Evolutionary conservation across 2,888 invertebrate genomes (phyloP).

Genomic region (Amiota communis): DNA sequence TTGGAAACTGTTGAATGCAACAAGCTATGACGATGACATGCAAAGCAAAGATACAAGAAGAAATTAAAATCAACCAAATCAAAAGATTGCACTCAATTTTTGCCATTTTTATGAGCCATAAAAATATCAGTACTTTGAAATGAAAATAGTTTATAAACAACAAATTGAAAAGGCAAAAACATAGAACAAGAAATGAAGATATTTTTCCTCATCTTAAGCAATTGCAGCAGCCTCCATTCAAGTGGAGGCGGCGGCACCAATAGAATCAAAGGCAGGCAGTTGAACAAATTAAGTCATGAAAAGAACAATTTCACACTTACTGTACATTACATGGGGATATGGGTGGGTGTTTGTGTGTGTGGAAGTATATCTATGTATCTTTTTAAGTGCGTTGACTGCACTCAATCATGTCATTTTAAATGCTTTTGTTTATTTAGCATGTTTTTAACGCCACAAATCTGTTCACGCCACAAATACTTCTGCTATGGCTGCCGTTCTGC

Average conservation of each 20-base stretch:
- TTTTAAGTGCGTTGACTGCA: slow-evolving; percentile 38
- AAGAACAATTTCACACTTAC: slow-evolving; percentile 27
- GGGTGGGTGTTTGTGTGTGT: not conserved
- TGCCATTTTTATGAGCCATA: slow-evolving; percentile 63
- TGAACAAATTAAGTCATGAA: slow-evolving; percentile 23
- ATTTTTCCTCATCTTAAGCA: too few species aligned
- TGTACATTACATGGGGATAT: not conserved
- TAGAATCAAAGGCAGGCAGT: too few species aligned
- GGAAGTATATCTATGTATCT: not conserved
- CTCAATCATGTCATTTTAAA: slow-evolving; percentile 44
- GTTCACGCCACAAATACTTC: slow-evolving; percentile 35
- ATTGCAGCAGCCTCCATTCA: not conserved
- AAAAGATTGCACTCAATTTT: slow-evolving; percentile 59
- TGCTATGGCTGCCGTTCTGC: slow-evolving; percentile 4
- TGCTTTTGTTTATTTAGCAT: slow-evolving; percentile 49
- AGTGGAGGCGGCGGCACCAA: not conserved
- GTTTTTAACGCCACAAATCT: slow-evolving; percentile 56
- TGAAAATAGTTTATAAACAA: slow-evolving; percentile 4
- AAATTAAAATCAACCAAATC: not conserved
- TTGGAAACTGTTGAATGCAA: not conserved
- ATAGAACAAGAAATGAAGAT: too few species aligned
- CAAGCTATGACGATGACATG: too few species aligned
- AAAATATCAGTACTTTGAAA: not conserved
- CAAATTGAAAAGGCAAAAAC: not conserved
- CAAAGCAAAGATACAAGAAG: too few species aligned